Percentiles rank a stretch among this genome's conserved stretches.
These are phyloP conservation scores for Calidris pygmaea DNA, from an alignment of 2,113 vertebrate species.

Conservation along the genomic window DNA sequence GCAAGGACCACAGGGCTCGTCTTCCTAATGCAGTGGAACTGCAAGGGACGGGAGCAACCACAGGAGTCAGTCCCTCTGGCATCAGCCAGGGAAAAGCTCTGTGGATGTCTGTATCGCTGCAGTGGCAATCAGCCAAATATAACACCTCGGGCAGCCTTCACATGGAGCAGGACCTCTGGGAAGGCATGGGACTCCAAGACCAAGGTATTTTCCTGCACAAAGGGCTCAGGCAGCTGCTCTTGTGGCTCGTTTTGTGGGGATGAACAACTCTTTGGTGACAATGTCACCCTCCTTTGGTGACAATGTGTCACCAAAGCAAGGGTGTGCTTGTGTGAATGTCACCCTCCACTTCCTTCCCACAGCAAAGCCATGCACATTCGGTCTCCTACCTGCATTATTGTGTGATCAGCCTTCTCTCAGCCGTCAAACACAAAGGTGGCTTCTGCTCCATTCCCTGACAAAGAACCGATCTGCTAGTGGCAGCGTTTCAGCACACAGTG, in stretches of 20 bases:
- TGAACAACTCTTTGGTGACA: not conserved
- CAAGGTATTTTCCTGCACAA: not conserved
- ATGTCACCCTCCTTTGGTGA: not conserved
- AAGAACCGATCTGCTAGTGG: not conserved
- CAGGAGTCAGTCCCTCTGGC: not conserved
- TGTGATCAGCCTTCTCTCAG: not conserved
- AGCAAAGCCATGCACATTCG: rapidly evolving
- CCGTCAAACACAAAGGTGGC: not conserved
- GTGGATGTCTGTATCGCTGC: rapidly evolving
- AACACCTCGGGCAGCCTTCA: not conserved
- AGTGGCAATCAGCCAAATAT: not conserved
- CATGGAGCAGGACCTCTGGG: not conserved
- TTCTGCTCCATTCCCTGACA: not conserved
- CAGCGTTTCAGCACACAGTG: not conserved
- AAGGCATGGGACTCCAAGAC: not conserved
- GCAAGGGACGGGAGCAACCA: not conserved
- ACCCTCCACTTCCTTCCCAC: not conserved
- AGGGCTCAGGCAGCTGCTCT: not conserved
- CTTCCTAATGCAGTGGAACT: not conserved
- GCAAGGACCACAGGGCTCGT: not conserved
- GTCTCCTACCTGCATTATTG: constrained; percentile 27
- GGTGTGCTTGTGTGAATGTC: not conserved
- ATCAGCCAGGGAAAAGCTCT: not conserved
- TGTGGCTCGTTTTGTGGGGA: not conserved
- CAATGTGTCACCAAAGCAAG: not conserved